Conservation (phyloP, 2,113 vertebrate genomes). For the Brienomyrus longianalis region DNA sequence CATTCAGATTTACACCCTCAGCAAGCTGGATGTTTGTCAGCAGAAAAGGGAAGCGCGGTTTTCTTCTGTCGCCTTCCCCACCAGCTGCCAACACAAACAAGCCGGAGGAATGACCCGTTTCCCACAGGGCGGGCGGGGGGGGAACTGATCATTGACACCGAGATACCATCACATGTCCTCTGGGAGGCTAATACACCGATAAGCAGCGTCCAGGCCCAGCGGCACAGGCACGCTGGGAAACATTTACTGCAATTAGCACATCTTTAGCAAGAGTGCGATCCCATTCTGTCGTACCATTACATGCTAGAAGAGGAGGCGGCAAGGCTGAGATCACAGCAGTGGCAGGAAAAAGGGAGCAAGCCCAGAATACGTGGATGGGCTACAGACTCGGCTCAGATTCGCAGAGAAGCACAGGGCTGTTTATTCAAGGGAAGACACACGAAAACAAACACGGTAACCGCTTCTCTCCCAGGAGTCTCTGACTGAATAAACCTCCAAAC, state of each 20-base stretch:
- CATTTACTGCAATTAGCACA: background rate
- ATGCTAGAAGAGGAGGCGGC: background rate
- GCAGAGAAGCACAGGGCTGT: background rate
- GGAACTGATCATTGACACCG: slow-evolving; percentile 27
- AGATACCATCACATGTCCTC: background rate
- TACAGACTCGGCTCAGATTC: background rate
- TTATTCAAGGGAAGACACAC: background rate
- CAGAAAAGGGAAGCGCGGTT: slow-evolving; percentile 32
- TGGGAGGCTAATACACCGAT: background rate
- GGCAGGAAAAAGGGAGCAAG: background rate
- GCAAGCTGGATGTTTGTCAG: slow-evolving; percentile 34
- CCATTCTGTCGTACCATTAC: background rate
- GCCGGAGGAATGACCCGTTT: slow-evolving; percentile 26
- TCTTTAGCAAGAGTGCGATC: background rate
- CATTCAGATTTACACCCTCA: slow-evolving; percentile 22
- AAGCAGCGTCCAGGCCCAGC: background rate
- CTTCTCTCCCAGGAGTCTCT: background rate
- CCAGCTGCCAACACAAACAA: slow-evolving; percentile 37
- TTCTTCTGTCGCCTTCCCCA: slow-evolving; percentile 14
- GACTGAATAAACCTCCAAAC: background rate
- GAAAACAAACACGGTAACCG: background rate
- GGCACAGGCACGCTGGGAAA: background rate
- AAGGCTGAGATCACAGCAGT: background rate
- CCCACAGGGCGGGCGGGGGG: background rate
- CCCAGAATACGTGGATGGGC: background rate